Conservation (phyloP, 2,113 vertebrate species). For the Cisticola juncidis region DNA sequence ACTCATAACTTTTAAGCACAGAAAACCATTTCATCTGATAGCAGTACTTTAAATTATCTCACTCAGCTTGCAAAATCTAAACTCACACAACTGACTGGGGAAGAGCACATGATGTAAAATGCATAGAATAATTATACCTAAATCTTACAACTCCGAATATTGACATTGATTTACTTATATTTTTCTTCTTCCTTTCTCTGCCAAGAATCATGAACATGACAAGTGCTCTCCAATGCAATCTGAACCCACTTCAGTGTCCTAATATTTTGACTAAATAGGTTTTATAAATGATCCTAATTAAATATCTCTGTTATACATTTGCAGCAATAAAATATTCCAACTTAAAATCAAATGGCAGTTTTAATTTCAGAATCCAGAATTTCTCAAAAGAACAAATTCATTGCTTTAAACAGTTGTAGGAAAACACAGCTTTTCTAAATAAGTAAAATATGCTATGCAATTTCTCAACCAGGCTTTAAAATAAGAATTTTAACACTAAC, state of each 20-base stretch:
- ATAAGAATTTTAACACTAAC: not conserved
- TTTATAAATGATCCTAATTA: not conserved
- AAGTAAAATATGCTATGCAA: not conserved
- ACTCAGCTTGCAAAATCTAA: not conserved
- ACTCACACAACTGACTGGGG: not conserved
- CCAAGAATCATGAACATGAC: not conserved
- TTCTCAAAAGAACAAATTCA: not conserved
- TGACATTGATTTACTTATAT: not conserved
- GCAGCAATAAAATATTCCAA: not conserved
- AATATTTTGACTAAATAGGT: not conserved
- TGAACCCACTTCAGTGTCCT: not conserved
- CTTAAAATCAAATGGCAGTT: not conserved
- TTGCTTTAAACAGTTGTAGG: not conserved
- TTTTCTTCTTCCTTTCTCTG: not conserved
- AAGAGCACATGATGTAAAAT: not conserved
- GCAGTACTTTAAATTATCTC: not conserved
- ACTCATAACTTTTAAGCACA: not conserved
- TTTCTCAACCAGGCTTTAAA: not conserved
- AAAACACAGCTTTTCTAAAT: not conserved
- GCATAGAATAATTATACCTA: not conserved
- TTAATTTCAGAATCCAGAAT: not conserved
- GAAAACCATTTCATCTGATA: not conserved
- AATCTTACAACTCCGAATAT: not conserved
- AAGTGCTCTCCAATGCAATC: not conserved
- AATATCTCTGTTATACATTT: not conserved